Conservation (phyloP, 2,888 invertebrate species). For the Netelia fuscicornis region DNA sequence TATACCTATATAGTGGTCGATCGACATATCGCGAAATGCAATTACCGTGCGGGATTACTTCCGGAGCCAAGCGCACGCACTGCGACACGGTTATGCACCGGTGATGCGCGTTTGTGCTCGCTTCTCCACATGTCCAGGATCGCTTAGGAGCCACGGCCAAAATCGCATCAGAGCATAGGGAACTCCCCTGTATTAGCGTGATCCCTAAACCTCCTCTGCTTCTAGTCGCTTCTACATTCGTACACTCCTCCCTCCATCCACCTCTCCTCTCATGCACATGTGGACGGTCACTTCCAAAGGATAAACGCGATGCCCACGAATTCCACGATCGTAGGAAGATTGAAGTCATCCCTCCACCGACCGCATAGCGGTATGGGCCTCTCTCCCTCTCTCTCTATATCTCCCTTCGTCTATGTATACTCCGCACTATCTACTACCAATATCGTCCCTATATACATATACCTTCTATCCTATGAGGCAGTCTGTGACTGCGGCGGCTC, state of each 20-base stretch:
- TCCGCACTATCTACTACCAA: conserved; percentile 7
- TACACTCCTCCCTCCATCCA: no score
- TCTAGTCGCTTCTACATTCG: background rate
- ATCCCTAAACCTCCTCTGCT: conserved; percentile 39
- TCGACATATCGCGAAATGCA: conserved; percentile 81
- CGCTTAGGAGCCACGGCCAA: conserved; percentile 39
- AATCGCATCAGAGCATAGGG: conserved; percentile 54
- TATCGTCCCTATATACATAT: conserved; percentile 7
- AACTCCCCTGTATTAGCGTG: conserved; percentile 33
- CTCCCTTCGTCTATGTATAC: background rate
- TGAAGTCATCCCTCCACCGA: conserved; percentile 50
- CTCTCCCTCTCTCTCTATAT: conserved; percentile 46
- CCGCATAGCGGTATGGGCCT: conserved; percentile 15
- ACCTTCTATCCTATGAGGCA: conserved; percentile 9
- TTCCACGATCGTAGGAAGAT: conserved; percentile 65
- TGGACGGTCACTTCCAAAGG: conserved; percentile 56
- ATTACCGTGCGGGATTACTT: conserved; percentile 79
- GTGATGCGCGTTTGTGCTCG: conserved; percentile 32
- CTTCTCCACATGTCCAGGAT: background rate
- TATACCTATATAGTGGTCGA: conserved; percentile 22
- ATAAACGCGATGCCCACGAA: conserved; percentile 59
- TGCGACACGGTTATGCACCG: conserved; percentile 68
- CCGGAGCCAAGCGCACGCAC: conserved; percentile 19
- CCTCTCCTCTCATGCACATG: background rate
- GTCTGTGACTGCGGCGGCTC: conserved; percentile 49